Evolutionary conservation across 2,888 invertebrate genomes (phyloP).

Genomic region (Caenorhabditis uteleia): DNA sequence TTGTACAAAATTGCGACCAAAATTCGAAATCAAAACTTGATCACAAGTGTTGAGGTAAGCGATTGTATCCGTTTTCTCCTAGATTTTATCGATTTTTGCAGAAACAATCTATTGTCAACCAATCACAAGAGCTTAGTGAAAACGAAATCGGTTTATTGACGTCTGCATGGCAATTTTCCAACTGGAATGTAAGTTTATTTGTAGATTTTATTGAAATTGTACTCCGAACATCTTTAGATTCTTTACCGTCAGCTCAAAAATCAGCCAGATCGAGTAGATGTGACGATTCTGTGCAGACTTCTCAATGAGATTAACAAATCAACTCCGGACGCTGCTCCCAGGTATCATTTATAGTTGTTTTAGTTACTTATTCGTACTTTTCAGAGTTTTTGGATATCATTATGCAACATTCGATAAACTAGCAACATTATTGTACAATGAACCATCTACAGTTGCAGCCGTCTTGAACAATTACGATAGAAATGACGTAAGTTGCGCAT

Average conservation of each 20-base stretch:
- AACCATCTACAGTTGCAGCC: constrained; percentile 57
- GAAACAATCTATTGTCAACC: constrained; percentile 14
- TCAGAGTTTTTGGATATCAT: constrained; percentile 41
- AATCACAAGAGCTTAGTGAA: constrained; percentile 17
- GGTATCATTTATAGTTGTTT: constrained; percentile 5
- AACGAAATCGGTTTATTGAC: constrained; percentile 17
- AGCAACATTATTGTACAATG: constrained; percentile 31
- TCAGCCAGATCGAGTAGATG: constrained; percentile 15
- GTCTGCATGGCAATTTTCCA: constrained; percentile 23
- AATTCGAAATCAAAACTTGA: constrained; percentile 31
- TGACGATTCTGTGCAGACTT: constrained; percentile 11
- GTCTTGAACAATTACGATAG: constrained; percentile 47
- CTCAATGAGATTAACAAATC: constrained; percentile 21
- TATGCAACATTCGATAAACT: constrained; percentile 40
- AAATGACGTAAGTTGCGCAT: constrained; percentile 28
- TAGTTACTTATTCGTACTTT: background rate
- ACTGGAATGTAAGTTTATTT: constrained; percentile 20
- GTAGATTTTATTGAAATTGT: background rate
- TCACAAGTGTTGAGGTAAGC: constrained; percentile 23
- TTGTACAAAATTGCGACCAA: constrained; percentile 25
- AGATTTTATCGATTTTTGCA: constrained; percentile 3
- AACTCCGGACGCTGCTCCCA: constrained; percentile 19
- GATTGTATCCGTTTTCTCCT: background rate
- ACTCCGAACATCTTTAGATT: constrained; percentile 4
- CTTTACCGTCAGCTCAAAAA: constrained; percentile 16